Percentiles rank a stretch among this genome's conserved stretches.
phyloP scores from a whole-genome alignment of 2,888 invertebrate species.

The Malacosoma neustria region DNA sequence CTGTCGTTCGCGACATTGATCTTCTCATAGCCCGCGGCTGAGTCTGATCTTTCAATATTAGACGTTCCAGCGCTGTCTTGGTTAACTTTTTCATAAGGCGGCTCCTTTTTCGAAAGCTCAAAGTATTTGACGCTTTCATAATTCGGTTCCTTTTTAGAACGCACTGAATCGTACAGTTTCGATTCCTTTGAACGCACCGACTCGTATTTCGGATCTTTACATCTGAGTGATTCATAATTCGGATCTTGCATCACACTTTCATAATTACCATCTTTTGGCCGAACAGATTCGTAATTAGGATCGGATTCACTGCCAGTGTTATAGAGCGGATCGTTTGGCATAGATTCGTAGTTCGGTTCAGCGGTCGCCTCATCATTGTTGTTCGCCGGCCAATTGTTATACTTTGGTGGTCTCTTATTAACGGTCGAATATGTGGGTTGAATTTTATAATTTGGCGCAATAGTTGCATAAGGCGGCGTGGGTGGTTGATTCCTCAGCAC shows the following conservation, averaged over 20 bases:
- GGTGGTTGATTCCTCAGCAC: constrained; percentile 77
- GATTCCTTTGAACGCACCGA: constrained; percentile 71
- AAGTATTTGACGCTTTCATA: constrained; percentile 88
- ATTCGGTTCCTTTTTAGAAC: constrained; percentile 79
- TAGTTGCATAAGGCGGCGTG: constrained; percentile 64
- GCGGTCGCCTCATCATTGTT: constrained; percentile 69
- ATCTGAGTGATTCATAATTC: constrained; percentile 79
- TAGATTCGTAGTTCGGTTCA: constrained; percentile 86
- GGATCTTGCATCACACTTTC: constrained; percentile 81
- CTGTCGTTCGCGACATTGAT: constrained; percentile 47
- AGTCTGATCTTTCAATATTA: constrained; percentile 49
- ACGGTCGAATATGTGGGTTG: constrained; percentile 73
- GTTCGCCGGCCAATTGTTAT: constrained; percentile 69
- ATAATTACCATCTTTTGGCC: constrained; percentile 79
- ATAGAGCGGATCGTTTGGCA: constrained; percentile 78
- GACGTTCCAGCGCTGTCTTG: constrained; percentile 33
- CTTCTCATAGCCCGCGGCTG: constrained; percentile 56
- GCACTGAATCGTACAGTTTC: constrained; percentile 81
- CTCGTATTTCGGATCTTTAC: constrained; percentile 78
- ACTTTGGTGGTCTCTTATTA: constrained; percentile 67
- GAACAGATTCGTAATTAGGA: constrained; percentile 81
- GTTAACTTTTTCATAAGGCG: constrained; percentile 79
- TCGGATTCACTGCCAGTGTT: constrained; percentile 84
- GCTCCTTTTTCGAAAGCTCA: constrained; percentile 73
- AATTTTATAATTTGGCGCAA: constrained; percentile 53